Evolutionary conservation across 2,797 vertebrate genomes (phyloP).

Genomic region (Protosalanx chinensis): DNA sequence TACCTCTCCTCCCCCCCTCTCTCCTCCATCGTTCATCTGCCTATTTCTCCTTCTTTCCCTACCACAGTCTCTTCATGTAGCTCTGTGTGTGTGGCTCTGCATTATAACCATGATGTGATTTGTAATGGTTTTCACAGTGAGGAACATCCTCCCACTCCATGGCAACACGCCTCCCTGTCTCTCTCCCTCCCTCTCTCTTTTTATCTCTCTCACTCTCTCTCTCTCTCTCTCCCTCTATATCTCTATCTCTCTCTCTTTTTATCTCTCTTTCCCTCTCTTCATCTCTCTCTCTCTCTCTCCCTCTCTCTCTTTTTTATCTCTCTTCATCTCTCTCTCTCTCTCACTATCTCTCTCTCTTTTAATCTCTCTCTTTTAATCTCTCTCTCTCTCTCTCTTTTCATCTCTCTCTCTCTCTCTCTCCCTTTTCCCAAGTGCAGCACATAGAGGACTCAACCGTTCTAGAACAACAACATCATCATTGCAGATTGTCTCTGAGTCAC

Average conservation of each 20-base stretch:
- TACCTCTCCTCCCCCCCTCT: not conserved
- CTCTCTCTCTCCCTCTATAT: not conserved
- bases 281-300: no score
- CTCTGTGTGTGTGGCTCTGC: not conserved
- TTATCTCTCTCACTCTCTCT: conserved; percentile 5
- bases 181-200: not conserved
- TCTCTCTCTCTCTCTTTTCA: not conserved
- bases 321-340: conserved; percentile 40
- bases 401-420: not conserved
- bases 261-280: not conserved
- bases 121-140: conserved; percentile 52
- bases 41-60: conserved; percentile 6
- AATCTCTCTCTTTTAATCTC: not conserved
- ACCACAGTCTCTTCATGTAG: not conserved
- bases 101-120: conserved; percentile 41
- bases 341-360: not conserved
- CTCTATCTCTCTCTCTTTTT: conserved; percentile 1
- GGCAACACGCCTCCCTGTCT: conserved; percentile 68
- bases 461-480: no score
- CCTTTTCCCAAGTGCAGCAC: not conserved
- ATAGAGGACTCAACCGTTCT: no score
- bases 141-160: conserved; percentile 72
- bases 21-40: conserved; percentile 3
- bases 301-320: no score
- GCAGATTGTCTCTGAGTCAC: no score